A percentile compares a stretch with the other conserved stretches of the same genome.
Conservation (phyloP, 2,797 vertebrate genomes). For the Rhinoraja longicauda region DNA sequence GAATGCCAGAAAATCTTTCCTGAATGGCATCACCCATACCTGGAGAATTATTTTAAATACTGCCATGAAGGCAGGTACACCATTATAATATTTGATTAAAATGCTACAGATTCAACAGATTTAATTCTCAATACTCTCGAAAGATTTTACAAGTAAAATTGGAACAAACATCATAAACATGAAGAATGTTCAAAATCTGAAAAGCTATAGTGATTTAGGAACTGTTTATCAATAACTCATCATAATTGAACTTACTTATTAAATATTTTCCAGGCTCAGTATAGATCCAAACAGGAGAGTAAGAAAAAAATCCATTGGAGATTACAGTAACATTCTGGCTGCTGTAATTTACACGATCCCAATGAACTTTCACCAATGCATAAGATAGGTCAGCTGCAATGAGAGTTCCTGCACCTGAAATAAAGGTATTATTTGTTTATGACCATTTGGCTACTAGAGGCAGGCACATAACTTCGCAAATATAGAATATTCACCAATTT, state of each 20-base stretch:
- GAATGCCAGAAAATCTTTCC: background rate
- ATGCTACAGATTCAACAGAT: background rate
- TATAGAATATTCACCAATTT: background rate
- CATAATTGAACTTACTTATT: slow-evolving; percentile 48
- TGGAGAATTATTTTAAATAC: background rate
- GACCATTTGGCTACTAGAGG: background rate
- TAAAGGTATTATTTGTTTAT: background rate
- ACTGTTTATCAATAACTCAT: background rate
- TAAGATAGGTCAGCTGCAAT: slow-evolving; percentile 42
- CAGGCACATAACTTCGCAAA: background rate
- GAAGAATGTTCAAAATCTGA: background rate
- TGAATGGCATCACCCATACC: background rate
- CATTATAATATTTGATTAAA: background rate
- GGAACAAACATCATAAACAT: background rate
- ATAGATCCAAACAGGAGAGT: slow-evolving; percentile 46
- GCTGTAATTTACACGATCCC: slow-evolving; percentile 48
- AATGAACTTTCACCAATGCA: slow-evolving; percentile 48
- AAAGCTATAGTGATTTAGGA: background rate
- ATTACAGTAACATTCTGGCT: slow-evolving; percentile 45
- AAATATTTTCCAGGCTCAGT: slow-evolving; percentile 47
- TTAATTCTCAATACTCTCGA: background rate
- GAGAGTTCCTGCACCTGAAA: slow-evolving; percentile 45
- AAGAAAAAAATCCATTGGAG: slow-evolving; percentile 50
- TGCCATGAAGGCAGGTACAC: background rate
- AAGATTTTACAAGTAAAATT: background rate